phyloP scores from a whole-genome alignment of 2,888 invertebrate genomes.

The Morinoia aosen region DNA sequence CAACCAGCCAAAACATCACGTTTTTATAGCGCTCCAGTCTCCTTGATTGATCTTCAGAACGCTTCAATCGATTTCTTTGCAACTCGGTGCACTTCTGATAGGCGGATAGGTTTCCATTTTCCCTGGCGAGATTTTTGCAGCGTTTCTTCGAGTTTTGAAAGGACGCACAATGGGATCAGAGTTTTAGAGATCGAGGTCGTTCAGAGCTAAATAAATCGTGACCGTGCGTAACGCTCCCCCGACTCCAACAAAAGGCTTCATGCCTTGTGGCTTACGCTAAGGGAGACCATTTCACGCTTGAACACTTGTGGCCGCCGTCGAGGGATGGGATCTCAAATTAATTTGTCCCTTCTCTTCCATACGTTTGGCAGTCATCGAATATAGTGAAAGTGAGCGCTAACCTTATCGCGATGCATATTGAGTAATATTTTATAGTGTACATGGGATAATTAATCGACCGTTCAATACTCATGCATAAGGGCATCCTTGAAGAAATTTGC shows the following conservation, averaged over 20 bases:
- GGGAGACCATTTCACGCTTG: not conserved
- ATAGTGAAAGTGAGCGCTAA: not conserved
- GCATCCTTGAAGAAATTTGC: too few relatives aligned
- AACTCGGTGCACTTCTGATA: conserved; percentile 39
- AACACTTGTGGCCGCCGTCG: not conserved
- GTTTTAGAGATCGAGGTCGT: conserved; percentile 23
- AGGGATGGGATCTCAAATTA: not conserved
- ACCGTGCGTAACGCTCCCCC: conserved; percentile 13
- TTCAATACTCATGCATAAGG: not conserved
- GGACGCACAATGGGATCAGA: conserved; percentile 28
- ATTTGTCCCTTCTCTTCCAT: not conserved
- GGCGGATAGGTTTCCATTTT: conserved; percentile 52
- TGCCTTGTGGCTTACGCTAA: not conserved
- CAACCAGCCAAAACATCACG: conserved; percentile 41
- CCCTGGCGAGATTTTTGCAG: not conserved
- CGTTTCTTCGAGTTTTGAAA: conserved; percentile 37
- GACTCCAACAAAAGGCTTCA: not conserved
- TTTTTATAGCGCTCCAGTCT: conserved; percentile 4
- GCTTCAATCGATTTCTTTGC: conserved; percentile 44
- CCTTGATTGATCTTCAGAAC: conserved; percentile 5
- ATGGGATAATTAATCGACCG: not conserved
- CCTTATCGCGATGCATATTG: too few relatives aligned
- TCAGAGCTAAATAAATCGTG: conserved; percentile 30
- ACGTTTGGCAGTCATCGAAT: not conserved
- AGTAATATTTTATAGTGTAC: too few relatives aligned